phyloP scores from a whole-genome alignment of 2,113 vertebrate species.

The Plectropomus leopardus region DNA sequence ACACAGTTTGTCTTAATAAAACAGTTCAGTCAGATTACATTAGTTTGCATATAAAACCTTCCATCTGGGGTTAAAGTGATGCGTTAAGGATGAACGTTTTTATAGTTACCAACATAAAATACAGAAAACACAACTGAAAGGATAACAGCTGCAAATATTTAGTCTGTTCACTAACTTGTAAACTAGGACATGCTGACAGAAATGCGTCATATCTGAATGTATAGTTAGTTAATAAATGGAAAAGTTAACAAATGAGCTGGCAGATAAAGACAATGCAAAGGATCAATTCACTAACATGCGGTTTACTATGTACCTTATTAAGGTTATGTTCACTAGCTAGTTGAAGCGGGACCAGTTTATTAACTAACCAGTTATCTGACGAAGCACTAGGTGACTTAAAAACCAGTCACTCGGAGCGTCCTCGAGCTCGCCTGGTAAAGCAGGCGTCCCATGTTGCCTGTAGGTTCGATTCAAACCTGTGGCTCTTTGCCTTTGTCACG shows the following conservation, averaged over 20 bases:
- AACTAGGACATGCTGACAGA: not conserved
- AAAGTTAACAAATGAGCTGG: not conserved
- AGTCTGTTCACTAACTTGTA: not conserved
- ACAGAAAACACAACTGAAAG: not conserved
- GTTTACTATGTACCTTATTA: too few species aligned
- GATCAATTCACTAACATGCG: not conserved
- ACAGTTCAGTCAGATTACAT: not conserved
- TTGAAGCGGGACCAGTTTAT: not conserved
- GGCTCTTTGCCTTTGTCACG: too few species aligned
- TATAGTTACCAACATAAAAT: not conserved
- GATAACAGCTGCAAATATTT: not conserved
- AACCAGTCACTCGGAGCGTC: too few species aligned
- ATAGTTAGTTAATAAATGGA: not conserved
- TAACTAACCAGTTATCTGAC: not conserved
- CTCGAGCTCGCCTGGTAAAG: too few species aligned
- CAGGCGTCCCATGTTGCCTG: too few species aligned
- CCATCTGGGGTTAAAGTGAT: not conserved
- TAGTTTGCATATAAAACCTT: conserved; percentile 15
- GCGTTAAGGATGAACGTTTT: not conserved
- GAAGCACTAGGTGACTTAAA: not conserved
- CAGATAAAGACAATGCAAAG: not conserved
- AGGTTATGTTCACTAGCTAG: not conserved
- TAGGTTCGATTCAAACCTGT: too few species aligned
- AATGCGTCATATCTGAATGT: not conserved
- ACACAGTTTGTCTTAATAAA: conserved; percentile 21